Evolutionary conservation across 1,140 invertebrate species (phyloP).

Genomic region (Pygmarrhopalites habei): DNA sequence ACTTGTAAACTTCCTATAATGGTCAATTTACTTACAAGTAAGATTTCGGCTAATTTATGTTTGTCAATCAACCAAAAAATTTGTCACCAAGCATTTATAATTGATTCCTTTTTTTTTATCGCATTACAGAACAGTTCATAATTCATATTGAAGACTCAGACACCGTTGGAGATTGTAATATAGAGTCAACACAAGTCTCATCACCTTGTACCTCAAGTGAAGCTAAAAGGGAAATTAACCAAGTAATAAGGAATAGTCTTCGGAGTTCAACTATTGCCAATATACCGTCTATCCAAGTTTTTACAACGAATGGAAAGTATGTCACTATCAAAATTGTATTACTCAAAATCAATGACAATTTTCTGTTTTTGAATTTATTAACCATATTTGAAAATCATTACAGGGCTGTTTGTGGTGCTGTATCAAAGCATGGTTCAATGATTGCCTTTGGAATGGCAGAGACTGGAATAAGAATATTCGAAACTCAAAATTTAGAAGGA

Average conservation of each 20-base stretch:
- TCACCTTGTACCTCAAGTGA: no score
- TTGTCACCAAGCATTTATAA: background rate
- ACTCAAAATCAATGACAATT: background rate
- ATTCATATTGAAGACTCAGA: background rate
- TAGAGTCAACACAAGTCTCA: background rate
- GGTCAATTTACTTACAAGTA: constrained; percentile 1
- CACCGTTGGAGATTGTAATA: background rate
- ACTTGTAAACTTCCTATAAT: background rate
- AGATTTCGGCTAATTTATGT: no score
- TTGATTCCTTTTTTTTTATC: background rate
- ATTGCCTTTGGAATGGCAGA: constrained; percentile 31
- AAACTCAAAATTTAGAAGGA: background rate
- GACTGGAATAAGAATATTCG: constrained; percentile 22
- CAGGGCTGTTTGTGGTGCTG: constrained; percentile 26
- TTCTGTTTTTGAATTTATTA: background rate
- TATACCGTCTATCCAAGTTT: constrained; percentile 21
- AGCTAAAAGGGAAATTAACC: background rate
- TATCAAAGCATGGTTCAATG: constrained; percentile 27
- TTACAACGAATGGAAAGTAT: constrained; percentile 27
- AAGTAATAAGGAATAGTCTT: constrained; percentile 18
- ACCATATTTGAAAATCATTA: constrained; percentile 1
- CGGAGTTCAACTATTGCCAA: constrained; percentile 9
- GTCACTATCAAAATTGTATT: background rate
- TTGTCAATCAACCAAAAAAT: no score
- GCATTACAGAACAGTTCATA: background rate